Percentiles rank a stretch among this genome's conserved stretches.
These are phyloP conservation scores for Drosophila algonquin DNA, from an alignment of 2,888 invertebrate species.

Conservation along the genomic window DNA sequence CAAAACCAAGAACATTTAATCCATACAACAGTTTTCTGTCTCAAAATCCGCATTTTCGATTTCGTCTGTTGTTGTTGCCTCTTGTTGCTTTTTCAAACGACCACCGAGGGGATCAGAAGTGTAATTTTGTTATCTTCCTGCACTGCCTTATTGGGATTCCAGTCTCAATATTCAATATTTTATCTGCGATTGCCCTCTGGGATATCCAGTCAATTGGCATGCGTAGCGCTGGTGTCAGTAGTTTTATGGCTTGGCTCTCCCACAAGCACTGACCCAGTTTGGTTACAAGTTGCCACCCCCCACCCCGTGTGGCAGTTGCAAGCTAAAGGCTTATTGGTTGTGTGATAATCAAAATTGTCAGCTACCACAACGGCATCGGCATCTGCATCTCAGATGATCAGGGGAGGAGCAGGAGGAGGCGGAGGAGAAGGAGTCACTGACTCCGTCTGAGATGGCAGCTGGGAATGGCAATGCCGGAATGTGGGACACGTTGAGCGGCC, in stretches of 20 bases:
- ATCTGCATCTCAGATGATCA: conserved; percentile 11
- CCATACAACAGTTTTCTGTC: not conserved
- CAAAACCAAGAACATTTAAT: not conserved
- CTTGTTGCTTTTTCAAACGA: not conserved
- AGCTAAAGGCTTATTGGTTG: conserved; percentile 56
- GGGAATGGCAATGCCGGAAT: conserved; percentile 33
- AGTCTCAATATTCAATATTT: conserved; percentile 2
- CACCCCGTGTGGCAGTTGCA: not conserved
- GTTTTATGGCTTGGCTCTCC: conserved; percentile 19
- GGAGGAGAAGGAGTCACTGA: not conserved
- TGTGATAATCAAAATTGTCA: conserved; percentile 66
- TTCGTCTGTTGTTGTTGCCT: not conserved
- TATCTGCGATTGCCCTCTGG: conserved; percentile 17
- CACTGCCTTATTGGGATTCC: not conserved
- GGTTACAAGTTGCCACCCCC: conserved; percentile 18
- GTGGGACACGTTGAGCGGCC: conserved; percentile 53
- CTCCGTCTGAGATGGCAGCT: conserved; percentile 10
- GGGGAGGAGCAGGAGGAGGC: not conserved
- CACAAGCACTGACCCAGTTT: conserved; percentile 58
- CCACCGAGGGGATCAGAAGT: not conserved
- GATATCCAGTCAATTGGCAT: not conserved
- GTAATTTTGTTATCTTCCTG: not conserved
- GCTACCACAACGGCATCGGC: conserved; percentile 6
- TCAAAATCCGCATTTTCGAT: not conserved
- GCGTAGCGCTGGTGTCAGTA: conserved; percentile 1